Base-by-base conservation (phyloP, 2,797 vertebrate genomes). In the Crossoptilon crossoptilon region DNA sequence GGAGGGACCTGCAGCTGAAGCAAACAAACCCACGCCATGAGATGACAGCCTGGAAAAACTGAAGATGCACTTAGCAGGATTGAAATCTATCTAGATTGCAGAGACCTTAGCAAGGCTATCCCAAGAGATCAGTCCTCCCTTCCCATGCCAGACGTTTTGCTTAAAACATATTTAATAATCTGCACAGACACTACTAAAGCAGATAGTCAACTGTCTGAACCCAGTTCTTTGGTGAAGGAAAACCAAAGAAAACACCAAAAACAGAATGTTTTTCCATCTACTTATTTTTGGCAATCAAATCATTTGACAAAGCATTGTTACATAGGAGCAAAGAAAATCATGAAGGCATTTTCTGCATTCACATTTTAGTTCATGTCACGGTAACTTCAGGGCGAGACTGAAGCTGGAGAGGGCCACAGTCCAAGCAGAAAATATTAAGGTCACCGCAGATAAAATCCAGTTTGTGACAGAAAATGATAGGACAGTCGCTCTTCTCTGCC, bases 211-310 rank as follows among this genome's bases (percentile, higher is more conserved):
- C 53, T 60, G 22, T 37, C 73, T 91, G 48, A 71, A 69, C 14
- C 33, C 63, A 0, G 1, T 5, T n/a, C 11, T 76, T 27, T 14
- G 29, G 10, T 0, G 0, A 14, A 41, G 43, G 35, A 37, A 26
- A 55, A 37, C 12, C 29, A n/a, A 31, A 56, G 7, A 56, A 56
- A 19, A 19, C 17, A 56, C 31, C 44, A 35, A 12, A 35, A 5
- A 5, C 55, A 33, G 31, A 26, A 44, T 3, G 2, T 10, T 73
- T 83, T 68, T 41, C 35, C 5, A 21, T 53, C 41, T 56, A 37
- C 33, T 90, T 89, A 35, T 67, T 87, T 93, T 74, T 77, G 39
- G 79, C 79, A 87, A 80, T 46, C 11, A n/a, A 74, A 92, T 29
- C 39, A 64, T 41, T 41, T 64, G 75, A 90, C 33, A 37, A 80